These are phyloP conservation scores for Cydia amplana DNA, from an alignment of 1,140 invertebrate genomes.

Conservation along the genomic window DNA sequence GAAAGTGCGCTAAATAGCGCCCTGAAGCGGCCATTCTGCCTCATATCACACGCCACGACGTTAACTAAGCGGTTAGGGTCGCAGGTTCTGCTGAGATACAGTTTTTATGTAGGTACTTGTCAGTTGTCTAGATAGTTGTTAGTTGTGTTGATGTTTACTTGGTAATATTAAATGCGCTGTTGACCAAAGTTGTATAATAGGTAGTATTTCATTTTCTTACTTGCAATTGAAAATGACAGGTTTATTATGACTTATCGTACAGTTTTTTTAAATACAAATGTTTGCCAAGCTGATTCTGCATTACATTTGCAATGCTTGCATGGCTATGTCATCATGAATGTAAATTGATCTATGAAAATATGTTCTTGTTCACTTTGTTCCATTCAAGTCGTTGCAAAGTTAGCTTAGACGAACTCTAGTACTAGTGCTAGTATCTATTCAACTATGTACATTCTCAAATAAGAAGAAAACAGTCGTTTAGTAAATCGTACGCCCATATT, in stretches of 20 bases:
- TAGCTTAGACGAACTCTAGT: background rate
- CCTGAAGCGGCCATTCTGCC: constrained; percentile 36
- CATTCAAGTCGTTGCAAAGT: too few relatives aligned
- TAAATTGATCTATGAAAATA: too few relatives aligned
- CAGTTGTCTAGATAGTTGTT: background rate
- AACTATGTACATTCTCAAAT: background rate
- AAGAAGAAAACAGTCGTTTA: background rate
- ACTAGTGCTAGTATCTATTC: background rate
- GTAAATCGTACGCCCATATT: background rate
- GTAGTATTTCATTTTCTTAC: background rate
- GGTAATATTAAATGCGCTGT: background rate
- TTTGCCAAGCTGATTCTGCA: too few relatives aligned
- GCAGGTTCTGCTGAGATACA: constrained; percentile 4
- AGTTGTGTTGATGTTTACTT: background rate
- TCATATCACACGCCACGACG: constrained; percentile 37
- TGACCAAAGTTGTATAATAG: background rate
- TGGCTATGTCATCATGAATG: too few relatives aligned
- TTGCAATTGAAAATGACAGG: too few relatives aligned
- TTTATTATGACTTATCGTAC: too few relatives aligned
- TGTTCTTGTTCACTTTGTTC: too few relatives aligned
- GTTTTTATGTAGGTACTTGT: background rate
- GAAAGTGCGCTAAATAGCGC: constrained; percentile 36
- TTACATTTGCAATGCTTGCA: too few relatives aligned
- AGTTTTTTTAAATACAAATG: too few relatives aligned
- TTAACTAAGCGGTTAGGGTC: constrained; percentile 17